phyloP scores from a whole-genome alignment of 2,797 vertebrate genomes.

The Centroberyx gerrardi region DNA sequence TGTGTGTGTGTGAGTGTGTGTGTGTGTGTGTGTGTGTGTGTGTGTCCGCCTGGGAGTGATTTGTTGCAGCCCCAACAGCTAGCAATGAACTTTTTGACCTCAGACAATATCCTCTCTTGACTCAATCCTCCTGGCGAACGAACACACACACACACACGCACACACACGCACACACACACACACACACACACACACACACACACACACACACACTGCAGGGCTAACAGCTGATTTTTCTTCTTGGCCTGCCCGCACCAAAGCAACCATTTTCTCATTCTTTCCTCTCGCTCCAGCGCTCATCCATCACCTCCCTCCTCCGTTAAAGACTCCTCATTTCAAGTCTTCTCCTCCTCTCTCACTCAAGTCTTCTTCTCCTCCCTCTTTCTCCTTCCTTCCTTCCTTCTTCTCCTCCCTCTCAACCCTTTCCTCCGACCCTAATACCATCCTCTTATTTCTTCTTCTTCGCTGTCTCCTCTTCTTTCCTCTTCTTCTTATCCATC shows the following conservation, averaged over 20 bases:
- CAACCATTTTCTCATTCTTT: conserved; percentile 64
- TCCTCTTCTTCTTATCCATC: conserved; percentile 3
- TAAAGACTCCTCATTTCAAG: conserved; percentile 56
- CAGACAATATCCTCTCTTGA: conserved; percentile 55
- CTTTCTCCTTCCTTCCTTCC: not conserved
- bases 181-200: conserved; percentile 5
- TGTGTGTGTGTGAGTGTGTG: not conserved
- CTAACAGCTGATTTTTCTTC: conserved; percentile 57
- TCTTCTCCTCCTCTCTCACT: conserved; percentile 38
- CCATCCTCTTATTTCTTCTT: not conserved
- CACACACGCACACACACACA: conserved; percentile 15
- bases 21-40: conserved; percentile 8
- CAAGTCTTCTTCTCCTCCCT: conserved; percentile 4
- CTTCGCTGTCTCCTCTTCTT: conserved; percentile 41
- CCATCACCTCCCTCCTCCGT: conserved; percentile 60
- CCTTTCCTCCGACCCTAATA: not conserved
- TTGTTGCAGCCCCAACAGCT: conserved; percentile 49
- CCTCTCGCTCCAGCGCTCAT: conserved; percentile 61
- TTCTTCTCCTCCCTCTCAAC: not conserved
- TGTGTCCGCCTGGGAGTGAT: conserved; percentile 50
- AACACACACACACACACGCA: conserved; percentile 27
- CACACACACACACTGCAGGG: not conserved
- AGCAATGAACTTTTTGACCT: conserved; percentile 61
- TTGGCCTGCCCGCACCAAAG: conserved; percentile 42
- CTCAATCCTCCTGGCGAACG: conserved; percentile 41